phyloP scores from a whole-genome alignment of 2,888 invertebrate species.

The Euspilapteryx auroguttella region DNA sequence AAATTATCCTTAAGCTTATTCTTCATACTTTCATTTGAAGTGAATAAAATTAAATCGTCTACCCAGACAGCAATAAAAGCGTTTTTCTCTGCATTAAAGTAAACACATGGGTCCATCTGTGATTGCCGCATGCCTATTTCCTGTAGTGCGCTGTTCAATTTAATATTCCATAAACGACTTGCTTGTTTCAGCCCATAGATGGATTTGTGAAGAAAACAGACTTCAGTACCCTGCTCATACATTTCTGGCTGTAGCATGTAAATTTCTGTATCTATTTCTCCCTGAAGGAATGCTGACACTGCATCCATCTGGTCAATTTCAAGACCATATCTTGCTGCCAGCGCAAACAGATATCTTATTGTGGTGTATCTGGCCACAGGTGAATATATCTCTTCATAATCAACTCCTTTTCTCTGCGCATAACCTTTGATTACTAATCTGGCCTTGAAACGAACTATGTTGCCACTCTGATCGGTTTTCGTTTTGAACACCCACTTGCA shows the following conservation, averaged over 20 bases:
- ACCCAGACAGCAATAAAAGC: constrained; percentile 10
- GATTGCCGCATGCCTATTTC: constrained; percentile 8
- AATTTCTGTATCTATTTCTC: too few species aligned
- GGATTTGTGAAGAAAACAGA: constrained; percentile 10
- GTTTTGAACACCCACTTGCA: constrained; percentile 8
- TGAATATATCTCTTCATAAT: constrained; percentile 7
- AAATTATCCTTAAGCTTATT: background rate
- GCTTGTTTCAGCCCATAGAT: constrained; percentile 12
- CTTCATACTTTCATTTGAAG: background rate
- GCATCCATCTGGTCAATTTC: constrained; percentile 12
- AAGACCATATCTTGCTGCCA: constrained; percentile 9
- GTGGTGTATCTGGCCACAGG: constrained; percentile 6
- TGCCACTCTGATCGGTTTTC: constrained; percentile 7
- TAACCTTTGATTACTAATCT: too few species aligned
- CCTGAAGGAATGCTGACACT: constrained; percentile 11
- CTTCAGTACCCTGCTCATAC: constrained; percentile 7
- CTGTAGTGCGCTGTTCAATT: constrained; percentile 7
- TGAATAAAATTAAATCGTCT: constrained; percentile 9
- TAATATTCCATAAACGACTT: constrained; percentile 11
- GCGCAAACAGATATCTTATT: constrained; percentile 9
- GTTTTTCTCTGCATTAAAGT: constrained; percentile 2
- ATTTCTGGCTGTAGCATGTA: constrained; percentile 10
- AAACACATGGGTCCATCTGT: too few species aligned
- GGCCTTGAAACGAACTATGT: constrained; percentile 6
- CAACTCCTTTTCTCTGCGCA: too few species aligned